Evolutionary conservation across 2,113 vertebrate species (phyloP), one percentile per base, ranked within the genome.

Genomic region (Haemorhous mexicanus): DNA sequence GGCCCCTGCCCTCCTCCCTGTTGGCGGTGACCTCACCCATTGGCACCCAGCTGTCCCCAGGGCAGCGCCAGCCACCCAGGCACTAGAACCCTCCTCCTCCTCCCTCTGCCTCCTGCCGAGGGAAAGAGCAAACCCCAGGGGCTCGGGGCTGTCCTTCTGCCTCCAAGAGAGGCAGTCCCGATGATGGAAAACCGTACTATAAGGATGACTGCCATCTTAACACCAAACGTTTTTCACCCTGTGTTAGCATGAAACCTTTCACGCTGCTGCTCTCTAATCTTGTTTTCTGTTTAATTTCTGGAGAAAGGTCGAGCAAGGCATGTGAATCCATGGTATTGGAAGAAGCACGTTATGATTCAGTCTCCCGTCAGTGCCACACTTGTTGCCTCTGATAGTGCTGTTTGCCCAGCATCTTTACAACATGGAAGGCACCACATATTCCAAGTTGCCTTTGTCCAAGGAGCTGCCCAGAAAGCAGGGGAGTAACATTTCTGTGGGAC

Each of bases 11-110:
- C 91, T 90, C 79, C 93, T 84, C 72, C 70, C 90, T 49, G 61
- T 19, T 81, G 87, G 84, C 23, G 14, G 18, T 84, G 75, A 94
- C 53, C 78, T 97, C 95, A 91, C 47, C 66, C 59, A 82, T 84
- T 93, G 90, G 96, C 94, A 95, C 55, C 0, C 1, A 52, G 52
- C 63, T 67, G 59, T 56, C 32, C 53, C 55, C 4, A n/a, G 64
- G 35, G 37, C 30, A 77, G 62, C 2, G 18, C 87, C 93, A 86
- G 73, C 49, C 92, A 50, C 83, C 35, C 44, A 58, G 77, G 93
- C 64, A 85, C 66, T 33, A 69, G 37, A 22, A 67, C 46, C 44
- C 44, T 79, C 41, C 32, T 66, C 22, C 39, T 67, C 26, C 33
- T 28, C 50, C 33, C 43, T 50, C 47, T 2, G 16, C 72, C 61